A percentile compares a stretch with the other conserved stretches of the same genome.
Conservation (phyloP, 1,140 invertebrate genomes). For the Drosophila guanche region DNA sequence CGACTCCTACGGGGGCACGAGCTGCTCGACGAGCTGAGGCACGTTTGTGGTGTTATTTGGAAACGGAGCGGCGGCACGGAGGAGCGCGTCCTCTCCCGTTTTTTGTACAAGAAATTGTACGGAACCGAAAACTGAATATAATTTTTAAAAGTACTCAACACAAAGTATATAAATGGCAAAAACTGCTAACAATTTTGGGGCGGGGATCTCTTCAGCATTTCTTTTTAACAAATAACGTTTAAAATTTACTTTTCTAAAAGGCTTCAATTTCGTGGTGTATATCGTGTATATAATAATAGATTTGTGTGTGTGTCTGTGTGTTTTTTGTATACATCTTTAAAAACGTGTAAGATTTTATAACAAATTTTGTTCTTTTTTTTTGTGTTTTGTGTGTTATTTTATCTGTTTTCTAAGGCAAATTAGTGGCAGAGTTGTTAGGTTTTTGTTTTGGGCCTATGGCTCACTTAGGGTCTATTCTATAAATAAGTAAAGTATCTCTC, state of each 20-base stretch:
- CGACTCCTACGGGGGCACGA: slow-evolving; percentile 32
- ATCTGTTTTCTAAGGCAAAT: slow-evolving; percentile 68
- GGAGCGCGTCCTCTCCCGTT: slow-evolving; percentile 54
- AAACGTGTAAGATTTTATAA: slow-evolving; percentile 62
- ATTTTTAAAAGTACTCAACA: slow-evolving; percentile 51
- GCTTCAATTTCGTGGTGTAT: slow-evolving; percentile 39
- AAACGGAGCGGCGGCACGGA: slow-evolving; percentile 50
- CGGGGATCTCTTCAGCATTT: slow-evolving; percentile 14
- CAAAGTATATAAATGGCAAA: slow-evolving; percentile 28
- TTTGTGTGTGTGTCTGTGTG: slow-evolving; percentile 36
- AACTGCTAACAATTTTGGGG: slow-evolving; percentile 56
- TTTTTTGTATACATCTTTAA: slow-evolving; percentile 50
- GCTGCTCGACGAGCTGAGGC: slow-evolving; percentile 76
- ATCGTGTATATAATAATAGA: slow-evolving; percentile 52
- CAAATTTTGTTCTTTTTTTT: slow-evolving; percentile 39
- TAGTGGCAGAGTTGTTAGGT: slow-evolving; percentile 69
- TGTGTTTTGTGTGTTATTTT: slow-evolving; percentile 10
- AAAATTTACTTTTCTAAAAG: slow-evolving; percentile 53
- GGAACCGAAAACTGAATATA: slow-evolving; percentile 64
- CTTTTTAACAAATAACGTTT: slow-evolving; percentile 61
- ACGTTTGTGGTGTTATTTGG: slow-evolving; percentile 73
- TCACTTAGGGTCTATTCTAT: slow-evolving; percentile 41
- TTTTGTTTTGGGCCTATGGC: slow-evolving; percentile 13
- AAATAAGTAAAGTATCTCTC: slow-evolving; percentile 46
- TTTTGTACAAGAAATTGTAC: slow-evolving; percentile 78